Evolutionary conservation across 2,113 vertebrate species (phyloP).

Genomic region (Dicaeum eximium): DNA sequence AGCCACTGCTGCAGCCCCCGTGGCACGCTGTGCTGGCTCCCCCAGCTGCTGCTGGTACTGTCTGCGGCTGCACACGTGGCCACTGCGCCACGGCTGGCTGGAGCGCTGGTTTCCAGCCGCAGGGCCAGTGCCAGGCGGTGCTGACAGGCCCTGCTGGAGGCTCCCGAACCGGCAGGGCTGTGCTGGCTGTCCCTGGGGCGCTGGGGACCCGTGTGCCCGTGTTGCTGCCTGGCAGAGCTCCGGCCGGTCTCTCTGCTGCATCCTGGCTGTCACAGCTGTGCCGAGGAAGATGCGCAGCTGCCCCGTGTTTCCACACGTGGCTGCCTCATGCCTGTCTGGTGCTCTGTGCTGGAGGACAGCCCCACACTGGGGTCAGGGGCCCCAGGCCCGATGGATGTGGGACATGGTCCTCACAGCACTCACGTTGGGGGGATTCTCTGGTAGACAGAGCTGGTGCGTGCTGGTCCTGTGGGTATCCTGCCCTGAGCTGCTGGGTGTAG

Average conservation of each 20-base stretch:
- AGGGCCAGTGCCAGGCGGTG: not conserved
- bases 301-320: fast-evolving
- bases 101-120: not conserved
- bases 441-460: fast-evolving
- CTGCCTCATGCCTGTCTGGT: not conserved
- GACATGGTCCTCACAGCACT: fast-evolving
- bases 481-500: fast-evolving
- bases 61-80: fast-evolving
- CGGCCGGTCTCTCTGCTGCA: fast-evolving
- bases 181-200: not conserved
- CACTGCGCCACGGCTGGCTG: fast-evolving
- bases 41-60: not conserved
- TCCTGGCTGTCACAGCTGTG: not conserved
- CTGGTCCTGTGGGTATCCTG: not conserved
- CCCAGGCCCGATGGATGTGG: fast-evolving
- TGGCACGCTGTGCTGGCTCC: fast-evolving
- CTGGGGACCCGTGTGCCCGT: fast-evolving
- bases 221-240: not conserved
- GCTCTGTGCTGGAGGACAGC: not conserved
- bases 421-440: fast-evolving
- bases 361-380: fast-evolving
- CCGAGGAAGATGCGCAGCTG: not conserved
- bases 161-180: fast-evolving
- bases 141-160: not conserved
- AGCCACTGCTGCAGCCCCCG: not conserved